A percentile compares a stretch with the other conserved stretches of the same genome.
phyloP scores from a whole-genome alignment of 2,888 invertebrate species.

The Stenoptilia bipunctidactyla region DNA sequence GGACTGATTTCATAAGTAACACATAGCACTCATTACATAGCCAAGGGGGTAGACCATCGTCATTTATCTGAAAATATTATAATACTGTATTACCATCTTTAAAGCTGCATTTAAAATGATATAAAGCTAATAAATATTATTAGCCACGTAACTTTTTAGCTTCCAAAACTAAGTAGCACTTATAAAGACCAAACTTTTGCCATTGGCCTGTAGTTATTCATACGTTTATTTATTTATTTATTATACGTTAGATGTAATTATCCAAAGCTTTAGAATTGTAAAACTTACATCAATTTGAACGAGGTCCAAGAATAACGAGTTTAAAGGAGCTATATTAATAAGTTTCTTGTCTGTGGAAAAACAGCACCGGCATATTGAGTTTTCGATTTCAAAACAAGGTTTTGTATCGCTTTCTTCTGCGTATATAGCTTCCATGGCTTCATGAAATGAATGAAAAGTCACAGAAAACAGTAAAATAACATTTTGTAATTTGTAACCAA shows the following conservation, averaged over 20 bases:
- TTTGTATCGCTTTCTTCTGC: slow-evolving; percentile 17
- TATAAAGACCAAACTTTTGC: neutral
- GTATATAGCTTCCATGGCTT: too few species aligned
- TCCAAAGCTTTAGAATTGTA: neutral
- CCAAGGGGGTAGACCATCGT: slow-evolving; percentile 46
- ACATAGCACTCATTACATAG: slow-evolving; percentile 41
- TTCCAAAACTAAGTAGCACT: too few species aligned
- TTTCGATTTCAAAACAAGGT: slow-evolving; percentile 20
- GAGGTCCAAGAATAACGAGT: slow-evolving; percentile 32
- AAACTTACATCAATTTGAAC: slow-evolving; percentile 40
- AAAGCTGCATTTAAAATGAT: too few species aligned
- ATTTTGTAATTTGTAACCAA: too few species aligned
- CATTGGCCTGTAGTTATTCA: neutral
- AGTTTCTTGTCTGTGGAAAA: slow-evolving; percentile 35
- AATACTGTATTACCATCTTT: too few species aligned
- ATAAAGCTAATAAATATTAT: too few species aligned
- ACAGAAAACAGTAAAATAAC: too few species aligned
- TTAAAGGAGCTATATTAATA: slow-evolving; percentile 20
- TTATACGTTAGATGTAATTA: neutral
- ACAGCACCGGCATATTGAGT: slow-evolving; percentile 45
- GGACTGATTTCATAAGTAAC: slow-evolving; percentile 32
- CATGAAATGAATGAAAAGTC: too few species aligned
- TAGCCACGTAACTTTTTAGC: too few species aligned
- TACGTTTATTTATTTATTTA: too few species aligned
- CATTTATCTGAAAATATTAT: slow-evolving; percentile 30